These are phyloP conservation scores for Perodicticus potto DNA, from an alignment of 2,797 vertebrate species.

Conservation along the genomic window DNA sequence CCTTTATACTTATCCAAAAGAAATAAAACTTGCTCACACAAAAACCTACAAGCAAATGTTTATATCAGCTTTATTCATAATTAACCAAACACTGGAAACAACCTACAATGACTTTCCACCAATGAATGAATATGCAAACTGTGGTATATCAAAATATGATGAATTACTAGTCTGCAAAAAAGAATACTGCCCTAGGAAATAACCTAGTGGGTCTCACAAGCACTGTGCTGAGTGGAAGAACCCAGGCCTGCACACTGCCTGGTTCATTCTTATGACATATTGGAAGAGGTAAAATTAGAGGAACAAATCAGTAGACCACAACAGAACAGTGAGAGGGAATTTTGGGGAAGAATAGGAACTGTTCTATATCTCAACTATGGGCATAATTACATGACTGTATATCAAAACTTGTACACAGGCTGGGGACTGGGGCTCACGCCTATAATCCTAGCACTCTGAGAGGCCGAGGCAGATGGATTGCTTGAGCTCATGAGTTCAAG, in stretches of 20 bases:
- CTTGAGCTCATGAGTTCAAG: no score
- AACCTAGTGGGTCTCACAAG: background rate
- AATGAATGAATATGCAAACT: background rate
- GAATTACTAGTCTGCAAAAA: background rate
- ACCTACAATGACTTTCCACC: background rate
- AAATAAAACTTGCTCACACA: background rate
- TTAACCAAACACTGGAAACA: background rate
- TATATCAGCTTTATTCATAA: background rate
- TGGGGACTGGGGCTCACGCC: no score
- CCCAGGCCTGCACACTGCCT: background rate
- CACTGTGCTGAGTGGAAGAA: background rate
- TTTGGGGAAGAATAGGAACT: background rate
- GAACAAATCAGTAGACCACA: background rate
- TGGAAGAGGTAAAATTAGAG: background rate
- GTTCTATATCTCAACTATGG: background rate
- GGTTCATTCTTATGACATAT: background rate
- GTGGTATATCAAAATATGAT: background rate
- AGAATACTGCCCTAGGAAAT: background rate
- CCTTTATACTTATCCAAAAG: background rate
- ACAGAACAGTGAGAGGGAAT: background rate
- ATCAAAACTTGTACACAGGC: background rate
- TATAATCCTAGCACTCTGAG: no score
- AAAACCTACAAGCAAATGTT: background rate
- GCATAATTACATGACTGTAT: background rate
- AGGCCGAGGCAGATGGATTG: no score